A percentile compares a stretch with the other conserved stretches of the same genome.
Evolutionary conservation across 35 echinoderm and acorn worm genomes (phyloP).

Genomic region (Strongylocentrotus purpuratus): DNA sequence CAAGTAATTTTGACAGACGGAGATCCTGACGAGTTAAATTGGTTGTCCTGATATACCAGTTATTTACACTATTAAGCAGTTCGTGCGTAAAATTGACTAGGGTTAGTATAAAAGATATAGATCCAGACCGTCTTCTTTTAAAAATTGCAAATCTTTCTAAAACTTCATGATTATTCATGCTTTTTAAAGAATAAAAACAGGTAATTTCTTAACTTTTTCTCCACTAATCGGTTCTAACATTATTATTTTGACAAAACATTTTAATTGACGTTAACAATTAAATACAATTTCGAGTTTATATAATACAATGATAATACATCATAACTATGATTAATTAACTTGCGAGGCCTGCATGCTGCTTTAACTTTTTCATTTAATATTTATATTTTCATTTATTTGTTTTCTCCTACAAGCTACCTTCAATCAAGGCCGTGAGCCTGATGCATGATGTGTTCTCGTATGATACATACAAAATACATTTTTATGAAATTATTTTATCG

Average conservation of each 20-base stretch:
- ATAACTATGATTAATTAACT: too few relatives aligned
- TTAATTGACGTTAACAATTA: background rate
- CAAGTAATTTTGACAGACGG: constrained; percentile 25
- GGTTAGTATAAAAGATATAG: background rate
- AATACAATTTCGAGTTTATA: too few relatives aligned
- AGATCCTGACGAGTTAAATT: background rate
- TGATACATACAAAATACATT: too few relatives aligned
- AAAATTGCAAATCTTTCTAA: background rate
- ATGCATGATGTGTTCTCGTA: too few relatives aligned
- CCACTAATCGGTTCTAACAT: background rate
- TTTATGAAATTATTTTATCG: too few relatives aligned
- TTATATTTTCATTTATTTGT: too few relatives aligned
- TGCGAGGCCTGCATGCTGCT: too few relatives aligned
- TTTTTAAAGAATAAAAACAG: background rate
- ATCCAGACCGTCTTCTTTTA: background rate
- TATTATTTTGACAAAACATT: background rate
- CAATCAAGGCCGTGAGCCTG: too few relatives aligned
- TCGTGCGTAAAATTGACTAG: background rate
- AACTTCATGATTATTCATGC: background rate
- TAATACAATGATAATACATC: too few relatives aligned
- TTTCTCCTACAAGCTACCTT: too few relatives aligned
- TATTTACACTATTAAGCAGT: background rate
- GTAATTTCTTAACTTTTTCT: background rate
- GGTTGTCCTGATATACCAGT: background rate
- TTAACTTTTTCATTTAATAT: too few relatives aligned